Evolutionary conservation across 2,888 invertebrate genomes (phyloP).

Genomic region (Andricus quercusramuli): DNA sequence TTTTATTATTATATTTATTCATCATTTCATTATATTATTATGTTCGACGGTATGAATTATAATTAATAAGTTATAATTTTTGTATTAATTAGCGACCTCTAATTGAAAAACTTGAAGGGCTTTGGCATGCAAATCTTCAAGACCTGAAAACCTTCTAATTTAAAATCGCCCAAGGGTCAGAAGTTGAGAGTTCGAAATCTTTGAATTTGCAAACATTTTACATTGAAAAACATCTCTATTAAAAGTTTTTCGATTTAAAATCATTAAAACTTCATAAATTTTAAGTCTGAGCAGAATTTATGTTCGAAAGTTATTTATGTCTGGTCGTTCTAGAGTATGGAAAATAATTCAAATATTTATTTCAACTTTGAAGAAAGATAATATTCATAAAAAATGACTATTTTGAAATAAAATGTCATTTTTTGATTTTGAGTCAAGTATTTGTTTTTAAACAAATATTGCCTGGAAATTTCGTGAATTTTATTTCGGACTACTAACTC

Average conservation of each 20-base stretch:
- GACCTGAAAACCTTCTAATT: background rate
- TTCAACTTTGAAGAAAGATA: background rate
- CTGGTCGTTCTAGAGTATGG: background rate
- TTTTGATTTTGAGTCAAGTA: no score
- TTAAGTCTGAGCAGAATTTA: background rate
- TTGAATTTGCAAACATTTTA: background rate
- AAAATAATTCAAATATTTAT: background rate
- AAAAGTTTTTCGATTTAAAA: background rate
- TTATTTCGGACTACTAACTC: no score
- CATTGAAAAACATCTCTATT: background rate
- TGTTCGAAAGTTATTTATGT: background rate
- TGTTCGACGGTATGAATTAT: no score
- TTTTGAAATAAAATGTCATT: background rate
- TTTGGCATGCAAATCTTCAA: background rate
- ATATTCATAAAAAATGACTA: background rate
- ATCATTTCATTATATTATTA: no score
- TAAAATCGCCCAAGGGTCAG: background rate
- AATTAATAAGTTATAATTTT: no score
- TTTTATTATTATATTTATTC: no score
- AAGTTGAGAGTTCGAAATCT: background rate
- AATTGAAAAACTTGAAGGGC: background rate
- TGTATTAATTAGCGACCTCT: no score
- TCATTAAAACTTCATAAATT: background rate
- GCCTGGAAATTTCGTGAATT: no score
- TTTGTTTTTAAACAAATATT: no score